phyloP scores from a whole-genome alignment of 2,888 invertebrate genomes.

The Pseudococcus jackbeardsleyi region DNA sequence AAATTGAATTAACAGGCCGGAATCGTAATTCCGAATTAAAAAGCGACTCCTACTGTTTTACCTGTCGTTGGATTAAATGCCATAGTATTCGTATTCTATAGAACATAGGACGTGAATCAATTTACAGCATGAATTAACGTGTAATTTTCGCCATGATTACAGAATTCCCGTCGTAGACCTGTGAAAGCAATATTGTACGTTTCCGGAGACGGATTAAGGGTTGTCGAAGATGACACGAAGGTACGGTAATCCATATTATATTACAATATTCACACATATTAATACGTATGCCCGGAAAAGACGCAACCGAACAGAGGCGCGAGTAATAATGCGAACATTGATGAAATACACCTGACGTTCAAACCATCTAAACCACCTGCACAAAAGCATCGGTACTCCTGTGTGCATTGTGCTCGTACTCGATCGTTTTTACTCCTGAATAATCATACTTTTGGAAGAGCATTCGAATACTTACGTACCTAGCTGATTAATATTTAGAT shows the following conservation, averaged over 20 bases:
- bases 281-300: neutral
- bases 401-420: neutral
- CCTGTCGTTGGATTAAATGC: too few species aligned
- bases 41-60: too few species aligned
- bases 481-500: neutral
- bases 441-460: neutral
- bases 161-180: constrained; percentile 86
- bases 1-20: too few species aligned
- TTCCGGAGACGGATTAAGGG: constrained; percentile 94
- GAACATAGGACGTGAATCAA: neutral
- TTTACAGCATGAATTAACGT: neutral
- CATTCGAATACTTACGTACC: too few species aligned
- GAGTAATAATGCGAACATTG: neutral
- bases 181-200: constrained; percentile 91
- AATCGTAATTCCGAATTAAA: too few species aligned
- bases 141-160: constrained; percentile 55
- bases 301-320: neutral
- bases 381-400: neutral
- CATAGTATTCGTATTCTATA: too few species aligned
- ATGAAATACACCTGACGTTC: neutral
- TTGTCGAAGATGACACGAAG: constrained; percentile 93
- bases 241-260: constrained; percentile 69
- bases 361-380: neutral
- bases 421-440: neutral
- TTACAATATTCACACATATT: neutral